Percentiles rank a stretch among this genome's conserved stretches.
These are phyloP conservation scores for Eurystomus glaucurus DNA, from an alignment of 2,797 vertebrate species.

Conservation along the genomic window DNA sequence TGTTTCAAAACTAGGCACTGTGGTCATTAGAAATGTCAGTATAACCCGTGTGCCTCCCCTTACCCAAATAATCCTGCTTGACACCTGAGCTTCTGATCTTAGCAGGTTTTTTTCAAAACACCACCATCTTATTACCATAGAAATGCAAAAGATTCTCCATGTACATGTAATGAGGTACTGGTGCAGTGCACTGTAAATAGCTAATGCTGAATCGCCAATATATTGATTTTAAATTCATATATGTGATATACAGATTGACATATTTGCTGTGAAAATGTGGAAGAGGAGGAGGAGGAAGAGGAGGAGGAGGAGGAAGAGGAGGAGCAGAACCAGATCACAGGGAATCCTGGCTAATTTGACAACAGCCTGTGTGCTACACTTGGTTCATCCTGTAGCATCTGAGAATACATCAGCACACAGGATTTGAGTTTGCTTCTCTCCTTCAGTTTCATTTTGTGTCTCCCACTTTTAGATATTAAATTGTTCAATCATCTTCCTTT, in stretches of 20 bases:
- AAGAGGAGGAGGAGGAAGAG: too few species aligned
- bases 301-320: background rate
- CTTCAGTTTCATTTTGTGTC: background rate
- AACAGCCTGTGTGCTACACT: background rate
- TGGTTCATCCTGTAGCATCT: background rate
- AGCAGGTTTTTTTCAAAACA: fast-evolving
- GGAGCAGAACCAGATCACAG: background rate
- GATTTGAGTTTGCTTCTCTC: background rate
- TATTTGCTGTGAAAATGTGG: background rate
- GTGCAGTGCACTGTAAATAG: fast-evolving
- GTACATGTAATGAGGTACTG: fast-evolving
- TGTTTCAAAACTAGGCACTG: background rate
- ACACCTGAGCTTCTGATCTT: background rate
- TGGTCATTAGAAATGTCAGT: background rate
- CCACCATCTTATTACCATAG: background rate
- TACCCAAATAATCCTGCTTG: fast-evolving
- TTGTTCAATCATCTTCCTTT: constrained; percentile 23
- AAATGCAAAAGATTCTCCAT: background rate
- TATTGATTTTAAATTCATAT: background rate
- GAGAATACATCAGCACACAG: background rate
- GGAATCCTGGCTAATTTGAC: background rate
- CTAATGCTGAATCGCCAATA: background rate
- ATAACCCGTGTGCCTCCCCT: background rate
- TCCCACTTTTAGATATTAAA: background rate
- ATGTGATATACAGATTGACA: fast-evolving